Evolutionary conservation across 2,797 vertebrate genomes (phyloP), one percentile per base, ranked within the genome.

Genomic region (Hippocampus kuda): DNA sequence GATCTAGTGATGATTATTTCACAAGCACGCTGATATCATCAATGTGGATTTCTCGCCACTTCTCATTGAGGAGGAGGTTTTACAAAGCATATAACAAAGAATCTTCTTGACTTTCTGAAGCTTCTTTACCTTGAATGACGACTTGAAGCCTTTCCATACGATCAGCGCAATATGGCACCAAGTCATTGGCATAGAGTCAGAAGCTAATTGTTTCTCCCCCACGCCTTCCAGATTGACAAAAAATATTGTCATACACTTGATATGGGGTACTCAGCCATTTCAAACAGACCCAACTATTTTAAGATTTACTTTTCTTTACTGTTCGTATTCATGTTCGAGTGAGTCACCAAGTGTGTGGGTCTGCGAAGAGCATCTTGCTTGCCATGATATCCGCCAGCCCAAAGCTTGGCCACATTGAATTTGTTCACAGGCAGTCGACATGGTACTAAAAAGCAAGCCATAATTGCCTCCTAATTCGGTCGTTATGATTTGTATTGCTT

Each of bases 1-100:
- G 78, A 81, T 79, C 81, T 79, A 86, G 77, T 88, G 84, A 86
- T 89, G 88, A 87, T 90, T 89, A 87, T 87, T 89, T 90, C 85
- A 87, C 81, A 76, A 80, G 86, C 74, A 65, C 71, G 76, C 84
- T 72, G 85, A 85, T 88, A 83, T 81, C 78, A 81, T 84, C 76
- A 79, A 78, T 85, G 81, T 81, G 83, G 83, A 75, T 84, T 85
- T 87, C 69, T 79, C 49, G 56, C 71, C 64, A 72, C 75, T 73
- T 83, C 80, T 86, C 83, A 84, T 84, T 79, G 64, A 79, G 79
- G 80, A 84, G 71, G 83, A 81, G 74, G 80, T 80, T 72, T 77
- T 48, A 73, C 79, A 87, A 84, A 84, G 80, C 77, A 77, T 70
- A 30, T 70, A 84, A 83, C 80, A 82, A 66, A 83, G 75, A 73